A percentile compares a stretch with the other conserved stretches of the same genome.
Conservation (phyloP, 2,113 vertebrate species). For the Etheostoma spectabile region DNA sequence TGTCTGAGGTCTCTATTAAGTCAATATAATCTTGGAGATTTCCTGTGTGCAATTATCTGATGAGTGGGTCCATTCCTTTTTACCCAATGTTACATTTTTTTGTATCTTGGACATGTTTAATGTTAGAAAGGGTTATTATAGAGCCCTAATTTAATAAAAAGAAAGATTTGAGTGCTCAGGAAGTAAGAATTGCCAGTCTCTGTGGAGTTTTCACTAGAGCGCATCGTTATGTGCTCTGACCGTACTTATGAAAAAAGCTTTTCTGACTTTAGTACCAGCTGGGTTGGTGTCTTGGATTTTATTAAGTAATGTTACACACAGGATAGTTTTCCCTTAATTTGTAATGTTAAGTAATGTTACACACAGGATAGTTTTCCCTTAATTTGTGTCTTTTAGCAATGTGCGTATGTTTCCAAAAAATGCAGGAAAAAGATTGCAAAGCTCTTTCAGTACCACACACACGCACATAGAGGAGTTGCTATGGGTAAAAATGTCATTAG, state of each 20-base stretch:
- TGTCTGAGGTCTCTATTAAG: background rate
- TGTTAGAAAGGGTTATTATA: background rate
- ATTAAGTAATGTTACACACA: conserved; percentile 19
- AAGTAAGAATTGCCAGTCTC: background rate
- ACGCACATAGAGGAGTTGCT: conserved; percentile 18
- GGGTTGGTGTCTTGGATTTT: conserved; percentile 23
- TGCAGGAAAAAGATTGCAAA: conserved; percentile 5
- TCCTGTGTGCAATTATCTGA: background rate
- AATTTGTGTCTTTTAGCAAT: background rate
- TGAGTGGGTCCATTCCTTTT: background rate
- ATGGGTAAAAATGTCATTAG: conserved; percentile 47
- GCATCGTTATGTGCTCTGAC: conserved; percentile 14
- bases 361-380: conserved; percentile 14
- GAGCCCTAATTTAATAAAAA: background rate
- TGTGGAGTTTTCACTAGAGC: conserved; percentile 18
- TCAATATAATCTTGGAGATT: conserved; percentile 4
- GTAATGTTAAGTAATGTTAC: too few relatives aligned
- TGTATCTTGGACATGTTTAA: background rate
- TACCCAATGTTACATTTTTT: background rate
- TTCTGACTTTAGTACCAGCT: conserved; percentile 17
- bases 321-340: conserved; percentile 8
- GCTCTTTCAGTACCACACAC: conserved; percentile 4
- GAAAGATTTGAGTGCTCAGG: background rate
- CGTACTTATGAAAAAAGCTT: background rate
- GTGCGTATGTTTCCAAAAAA: conserved; percentile 9